Percentiles rank a stretch among this genome's conserved stretches.
These are phyloP conservation scores for Aurelia sp. DNA, from an alignment of 30 jellyfish, hydroid and myxozoan species.

Conservation along the genomic window DNA sequence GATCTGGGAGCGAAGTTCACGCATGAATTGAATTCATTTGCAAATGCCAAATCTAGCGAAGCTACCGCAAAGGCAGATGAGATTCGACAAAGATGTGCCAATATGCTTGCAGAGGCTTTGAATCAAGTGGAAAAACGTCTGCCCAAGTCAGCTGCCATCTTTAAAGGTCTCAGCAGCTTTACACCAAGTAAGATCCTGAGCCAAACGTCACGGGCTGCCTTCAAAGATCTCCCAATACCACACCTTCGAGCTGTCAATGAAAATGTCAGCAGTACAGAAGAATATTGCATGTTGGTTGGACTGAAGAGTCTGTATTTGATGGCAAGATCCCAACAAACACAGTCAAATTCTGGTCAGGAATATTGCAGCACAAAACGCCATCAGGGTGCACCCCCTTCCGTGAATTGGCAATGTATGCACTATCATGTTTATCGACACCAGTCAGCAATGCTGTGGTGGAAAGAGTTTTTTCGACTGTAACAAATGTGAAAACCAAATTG, in stretches of 20 bases:
- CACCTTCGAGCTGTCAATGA: constrained; percentile 37
- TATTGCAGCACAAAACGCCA: no score
- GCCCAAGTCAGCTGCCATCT: constrained; percentile 51
- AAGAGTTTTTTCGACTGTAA: no score
- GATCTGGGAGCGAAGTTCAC: constrained; percentile 64
- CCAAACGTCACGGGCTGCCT: constrained; percentile 51
- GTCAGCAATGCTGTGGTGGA: no score
- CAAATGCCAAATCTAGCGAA: no score
- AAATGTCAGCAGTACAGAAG: constrained; percentile 50
- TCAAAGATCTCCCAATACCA: constrained; percentile 60
- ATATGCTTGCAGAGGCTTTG: constrained; percentile 60
- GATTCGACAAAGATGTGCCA: constrained; percentile 37
- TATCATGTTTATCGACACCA: no score
- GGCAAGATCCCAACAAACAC: no score
- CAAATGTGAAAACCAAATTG: no score
- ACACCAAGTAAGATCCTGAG: constrained; percentile 47
- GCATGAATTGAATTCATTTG: constrained; percentile 24
- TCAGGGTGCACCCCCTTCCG: no score
- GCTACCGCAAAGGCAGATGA: constrained; percentile 20
- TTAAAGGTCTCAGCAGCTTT: constrained; percentile 67
- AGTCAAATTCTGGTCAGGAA: no score
- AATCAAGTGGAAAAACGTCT: constrained; percentile 54
- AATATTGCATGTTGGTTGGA: constrained; percentile 57
- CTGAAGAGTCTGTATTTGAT: constrained; percentile 68
- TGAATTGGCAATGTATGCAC: no score